Conservation (phyloP, 2,797 vertebrate species). For the Malacoraja senta region DNA sequence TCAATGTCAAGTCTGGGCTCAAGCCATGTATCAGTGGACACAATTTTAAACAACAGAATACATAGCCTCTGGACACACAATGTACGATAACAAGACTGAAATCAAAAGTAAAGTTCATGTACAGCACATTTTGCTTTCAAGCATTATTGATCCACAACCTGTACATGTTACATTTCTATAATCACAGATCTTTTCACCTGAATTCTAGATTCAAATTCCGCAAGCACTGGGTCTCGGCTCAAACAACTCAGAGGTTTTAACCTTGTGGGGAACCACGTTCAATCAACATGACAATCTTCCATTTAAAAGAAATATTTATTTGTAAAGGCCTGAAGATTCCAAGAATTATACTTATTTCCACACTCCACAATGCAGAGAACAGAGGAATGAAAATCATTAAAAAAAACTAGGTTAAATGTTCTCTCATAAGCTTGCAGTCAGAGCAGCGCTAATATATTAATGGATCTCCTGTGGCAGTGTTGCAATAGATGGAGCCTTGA, state of each 20-base stretch:
- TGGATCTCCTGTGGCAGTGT: not conserved
- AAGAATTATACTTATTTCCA: not conserved
- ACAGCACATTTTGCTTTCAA: not conserved
- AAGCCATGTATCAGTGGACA: not conserved
- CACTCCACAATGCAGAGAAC: not conserved
- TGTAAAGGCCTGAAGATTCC: not conserved
- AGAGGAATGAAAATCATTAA: not conserved
- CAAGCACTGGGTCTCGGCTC: not conserved
- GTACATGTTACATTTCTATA: not conserved
- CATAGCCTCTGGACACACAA: not conserved
- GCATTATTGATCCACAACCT: slow-evolving; percentile 4
- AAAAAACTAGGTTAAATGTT: not conserved
- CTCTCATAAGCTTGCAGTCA: not conserved
- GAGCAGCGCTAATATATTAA: not conserved
- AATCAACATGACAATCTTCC: not conserved
- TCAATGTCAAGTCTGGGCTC: not conserved
- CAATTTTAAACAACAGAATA: not conserved
- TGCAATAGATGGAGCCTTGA: not conserved
- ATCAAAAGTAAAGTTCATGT: not conserved
- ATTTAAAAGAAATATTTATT: not conserved
- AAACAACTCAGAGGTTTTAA: not conserved
- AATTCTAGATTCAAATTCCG: not conserved
- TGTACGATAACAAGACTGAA: not conserved
- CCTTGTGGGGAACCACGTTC: not conserved
- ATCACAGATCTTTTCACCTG: not conserved